Conservation (phyloP, 2,113 vertebrate genomes). For the Plectropomus leopardus region DNA sequence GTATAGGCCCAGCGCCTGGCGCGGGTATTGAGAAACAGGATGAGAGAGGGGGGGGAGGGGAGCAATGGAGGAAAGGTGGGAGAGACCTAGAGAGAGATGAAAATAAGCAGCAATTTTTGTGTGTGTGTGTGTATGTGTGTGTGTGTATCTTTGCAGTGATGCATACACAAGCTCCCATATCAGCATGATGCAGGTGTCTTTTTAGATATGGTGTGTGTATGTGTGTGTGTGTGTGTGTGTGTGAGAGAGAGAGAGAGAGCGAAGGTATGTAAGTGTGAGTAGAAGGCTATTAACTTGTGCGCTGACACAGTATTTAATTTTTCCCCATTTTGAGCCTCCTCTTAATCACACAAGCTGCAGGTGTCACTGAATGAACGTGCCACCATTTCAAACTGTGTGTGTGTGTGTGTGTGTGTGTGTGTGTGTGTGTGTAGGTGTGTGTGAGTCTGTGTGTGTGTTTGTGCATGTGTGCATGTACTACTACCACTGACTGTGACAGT, state of each 20-base stretch:
- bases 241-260: background rate
- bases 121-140: constrained; percentile 37
- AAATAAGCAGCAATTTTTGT: constrained; percentile 46
- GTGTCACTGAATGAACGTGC: constrained; percentile 49
- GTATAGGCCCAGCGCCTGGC: constrained; percentile 63
- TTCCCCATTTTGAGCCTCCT: constrained; percentile 30
- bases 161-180: constrained; percentile 55
- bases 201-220: constrained; percentile 39
- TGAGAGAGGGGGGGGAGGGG: constrained; percentile 24
- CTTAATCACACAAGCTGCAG: constrained; percentile 63
- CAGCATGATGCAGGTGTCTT: constrained; percentile 71
- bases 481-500: constrained; percentile 20
- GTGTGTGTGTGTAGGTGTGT: constrained; percentile 32
- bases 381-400: constrained; percentile 38
- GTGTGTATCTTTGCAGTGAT: constrained; percentile 18
- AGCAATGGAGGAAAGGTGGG: constrained; percentile 22
- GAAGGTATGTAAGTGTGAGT: constrained; percentile 12
- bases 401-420: constrained; percentile 15
- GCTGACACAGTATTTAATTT: constrained; percentile 18
- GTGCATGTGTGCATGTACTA: constrained; percentile 9
- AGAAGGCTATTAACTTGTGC: constrained; percentile 26
- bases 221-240: constrained; percentile 5
- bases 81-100: constrained; percentile 45
- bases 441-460: constrained; percentile 18
- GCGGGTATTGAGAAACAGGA: constrained; percentile 38